Evolutionary conservation across 1,140 invertebrate species (phyloP).

Genomic region (Philopotamus ludificatus): DNA sequence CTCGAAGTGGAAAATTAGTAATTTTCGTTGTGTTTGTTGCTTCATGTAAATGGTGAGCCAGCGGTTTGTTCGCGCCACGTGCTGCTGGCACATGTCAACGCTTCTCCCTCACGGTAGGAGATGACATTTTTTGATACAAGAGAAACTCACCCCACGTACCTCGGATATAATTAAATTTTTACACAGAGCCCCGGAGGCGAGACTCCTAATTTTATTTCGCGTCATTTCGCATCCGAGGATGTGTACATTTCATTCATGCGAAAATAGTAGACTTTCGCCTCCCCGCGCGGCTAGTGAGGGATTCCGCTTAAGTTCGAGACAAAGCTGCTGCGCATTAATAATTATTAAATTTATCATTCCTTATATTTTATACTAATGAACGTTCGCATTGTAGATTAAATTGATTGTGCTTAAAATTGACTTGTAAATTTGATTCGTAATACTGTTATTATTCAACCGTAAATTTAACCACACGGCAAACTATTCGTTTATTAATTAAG

Average conservation of each 20-base stretch:
- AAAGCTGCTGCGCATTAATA: too few relatives aligned
- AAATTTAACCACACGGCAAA: conserved; percentile 20
- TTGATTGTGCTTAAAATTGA: conserved; percentile 1
- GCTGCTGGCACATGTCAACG: conserved; percentile 39
- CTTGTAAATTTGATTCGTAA: conserved; percentile 16
- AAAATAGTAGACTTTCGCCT: too few relatives aligned
- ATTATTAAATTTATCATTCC: too few relatives aligned
- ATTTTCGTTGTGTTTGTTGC: too few relatives aligned
- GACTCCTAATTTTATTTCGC: conserved; percentile 38
- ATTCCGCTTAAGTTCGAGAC: too few relatives aligned
- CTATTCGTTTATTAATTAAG: conserved; percentile 29
- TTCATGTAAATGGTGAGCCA: conserved; percentile 29
- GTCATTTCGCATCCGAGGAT: conserved; percentile 1
- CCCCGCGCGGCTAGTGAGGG: too few relatives aligned
- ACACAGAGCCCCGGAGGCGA: conserved; percentile 18
- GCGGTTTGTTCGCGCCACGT: conserved; percentile 26
- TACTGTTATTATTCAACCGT: conserved; percentile 15
- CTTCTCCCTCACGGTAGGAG: conserved; percentile 7
- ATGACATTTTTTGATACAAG: conserved; percentile 15
- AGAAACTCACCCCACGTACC: not conserved
- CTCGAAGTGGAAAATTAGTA: too few relatives aligned
- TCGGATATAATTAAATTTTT: conserved; percentile 39
- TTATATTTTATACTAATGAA: too few relatives aligned
- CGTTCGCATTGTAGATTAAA: too few relatives aligned
- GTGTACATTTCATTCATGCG: not conserved